Evolutionary conservation across 2,113 vertebrate species (phyloP).

Genomic region (Clarias gariepinus): DNA sequence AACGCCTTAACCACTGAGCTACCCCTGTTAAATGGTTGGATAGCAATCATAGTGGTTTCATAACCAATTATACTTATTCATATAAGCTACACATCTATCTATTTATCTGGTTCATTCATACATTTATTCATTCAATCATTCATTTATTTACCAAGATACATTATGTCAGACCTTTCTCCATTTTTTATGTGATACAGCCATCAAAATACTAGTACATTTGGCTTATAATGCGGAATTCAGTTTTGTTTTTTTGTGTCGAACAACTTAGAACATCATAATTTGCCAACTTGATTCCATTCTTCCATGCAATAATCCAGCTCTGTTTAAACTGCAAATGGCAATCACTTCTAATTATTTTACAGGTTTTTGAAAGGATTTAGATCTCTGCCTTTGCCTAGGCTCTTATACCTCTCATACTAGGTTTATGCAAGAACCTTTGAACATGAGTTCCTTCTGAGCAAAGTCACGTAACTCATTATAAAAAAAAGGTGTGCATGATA

Average conservation of each 20-base stretch:
- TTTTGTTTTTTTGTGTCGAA: not conserved
- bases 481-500: not conserved
- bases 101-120: not conserved
- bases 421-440: not conserved
- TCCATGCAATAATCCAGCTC: not conserved
- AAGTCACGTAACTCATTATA: not conserved
- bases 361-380: not conserved
- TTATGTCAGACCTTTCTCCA: not conserved
- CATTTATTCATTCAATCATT: not conserved
- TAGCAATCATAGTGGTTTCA: no score
- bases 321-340: not conserved
- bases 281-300: not conserved
- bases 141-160: not conserved
- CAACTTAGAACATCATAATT: not conserved
- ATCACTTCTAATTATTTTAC: not conserved
- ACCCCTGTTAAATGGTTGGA: no score
- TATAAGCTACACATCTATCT: not conserved
- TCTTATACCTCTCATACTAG: no score
- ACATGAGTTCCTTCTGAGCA: not conserved
- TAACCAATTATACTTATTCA: no score
- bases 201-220: not conserved
- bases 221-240: not conserved
- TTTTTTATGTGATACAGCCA: not conserved
- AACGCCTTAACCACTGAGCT: no score
- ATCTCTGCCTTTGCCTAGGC: no score